Evolutionary conservation across 2,888 invertebrate genomes (phyloP).

Genomic region (Drosophila leonis): DNA sequence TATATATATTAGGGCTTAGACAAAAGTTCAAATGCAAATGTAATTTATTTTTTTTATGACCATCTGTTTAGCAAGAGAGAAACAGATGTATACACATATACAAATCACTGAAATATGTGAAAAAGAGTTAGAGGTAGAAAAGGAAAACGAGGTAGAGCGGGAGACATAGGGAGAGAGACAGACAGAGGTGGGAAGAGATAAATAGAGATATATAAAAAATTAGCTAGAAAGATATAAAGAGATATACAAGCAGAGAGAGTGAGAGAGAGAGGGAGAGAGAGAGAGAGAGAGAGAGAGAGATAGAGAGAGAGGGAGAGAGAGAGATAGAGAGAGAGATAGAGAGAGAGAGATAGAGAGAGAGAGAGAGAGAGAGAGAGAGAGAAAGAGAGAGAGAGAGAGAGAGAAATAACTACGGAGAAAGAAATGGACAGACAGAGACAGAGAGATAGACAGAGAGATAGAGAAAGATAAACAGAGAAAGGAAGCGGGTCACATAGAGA

Average conservation of each 20-base stretch:
- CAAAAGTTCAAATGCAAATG: background rate
- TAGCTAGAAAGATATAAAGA: background rate
- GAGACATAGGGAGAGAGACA: background rate
- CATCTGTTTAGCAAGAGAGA: background rate
- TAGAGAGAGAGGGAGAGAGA: background rate
- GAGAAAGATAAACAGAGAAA: too few relatives aligned
- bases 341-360: background rate
- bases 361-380: background rate
- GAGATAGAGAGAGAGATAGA: background rate
- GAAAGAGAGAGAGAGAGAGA: background rate
- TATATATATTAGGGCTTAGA: background rate
- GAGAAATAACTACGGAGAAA: background rate
- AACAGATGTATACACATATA: background rate
- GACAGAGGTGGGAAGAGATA: background rate
- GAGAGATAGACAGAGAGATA: too few relatives aligned
- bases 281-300: background rate
- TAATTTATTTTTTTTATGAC: background rate
- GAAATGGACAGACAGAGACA: too few relatives aligned
- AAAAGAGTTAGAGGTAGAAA: too few relatives aligned
- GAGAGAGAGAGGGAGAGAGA: background rate
- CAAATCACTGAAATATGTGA: background rate
- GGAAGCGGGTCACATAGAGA: too few relatives aligned
- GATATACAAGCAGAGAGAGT: background rate
- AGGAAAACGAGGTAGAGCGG: background rate
- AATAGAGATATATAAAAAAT: background rate